These are phyloP conservation scores for Trichogramma evanescens DNA, from an alignment of 2,888 invertebrate genomes.

Conservation along the genomic window DNA sequence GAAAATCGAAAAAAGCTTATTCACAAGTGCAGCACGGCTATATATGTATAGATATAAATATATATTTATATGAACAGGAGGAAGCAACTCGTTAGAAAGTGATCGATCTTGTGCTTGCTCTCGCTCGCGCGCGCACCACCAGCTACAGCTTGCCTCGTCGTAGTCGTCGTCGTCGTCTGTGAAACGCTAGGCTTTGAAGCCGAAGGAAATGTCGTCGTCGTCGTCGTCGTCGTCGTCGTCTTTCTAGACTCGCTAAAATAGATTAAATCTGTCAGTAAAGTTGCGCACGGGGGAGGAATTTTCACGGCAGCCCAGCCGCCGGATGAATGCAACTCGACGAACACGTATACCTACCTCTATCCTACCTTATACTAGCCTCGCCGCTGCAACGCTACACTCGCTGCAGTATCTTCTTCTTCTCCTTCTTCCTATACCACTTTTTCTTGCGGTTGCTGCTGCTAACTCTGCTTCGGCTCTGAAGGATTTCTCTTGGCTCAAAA, in stretches of 20 bases:
- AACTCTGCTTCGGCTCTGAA: no score
- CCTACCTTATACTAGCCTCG: not conserved
- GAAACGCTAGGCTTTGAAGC: no score
- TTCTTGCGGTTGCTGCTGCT: not conserved
- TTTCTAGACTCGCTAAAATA: conserved; percentile 14
- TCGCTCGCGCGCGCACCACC: no score
- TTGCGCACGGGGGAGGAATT: conserved; percentile 13
- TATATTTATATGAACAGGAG: not conserved
- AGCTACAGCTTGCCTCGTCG: no score
- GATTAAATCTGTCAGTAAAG: conserved; percentile 23
- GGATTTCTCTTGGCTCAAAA: no score
- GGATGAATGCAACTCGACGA: no score
- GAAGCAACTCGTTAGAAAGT: conserved; percentile 18
- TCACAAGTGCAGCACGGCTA: no score
- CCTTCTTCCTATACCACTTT: not conserved
- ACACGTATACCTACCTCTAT: no score
- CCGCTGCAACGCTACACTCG: not conserved
- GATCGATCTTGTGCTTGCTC: conserved; percentile 17
- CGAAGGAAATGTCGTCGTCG: conserved; percentile 15
- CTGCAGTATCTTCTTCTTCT: not conserved
- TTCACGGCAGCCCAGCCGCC: not conserved
- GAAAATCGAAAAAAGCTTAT: not conserved
- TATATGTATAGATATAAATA: no score
- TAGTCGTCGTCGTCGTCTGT: no score
- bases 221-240: conserved; percentile 12